These are phyloP conservation scores for Xestia sexstrigata DNA, from an alignment of 2,888 invertebrate species.

Conservation along the genomic window DNA sequence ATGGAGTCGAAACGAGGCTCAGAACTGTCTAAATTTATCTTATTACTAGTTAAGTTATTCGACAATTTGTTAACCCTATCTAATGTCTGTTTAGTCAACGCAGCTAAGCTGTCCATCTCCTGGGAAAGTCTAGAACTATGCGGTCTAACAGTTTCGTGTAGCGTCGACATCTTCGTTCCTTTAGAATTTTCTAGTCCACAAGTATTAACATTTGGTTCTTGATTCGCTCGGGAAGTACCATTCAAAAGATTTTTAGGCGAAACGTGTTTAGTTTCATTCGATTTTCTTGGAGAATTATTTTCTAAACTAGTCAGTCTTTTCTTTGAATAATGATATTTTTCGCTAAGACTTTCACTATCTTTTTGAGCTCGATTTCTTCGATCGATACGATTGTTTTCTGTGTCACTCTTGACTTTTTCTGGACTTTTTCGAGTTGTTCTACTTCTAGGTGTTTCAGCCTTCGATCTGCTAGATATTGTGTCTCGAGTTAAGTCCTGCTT, in stretches of 20 bases:
- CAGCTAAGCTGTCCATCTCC: constrained; percentile 92
- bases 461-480: constrained; percentile 74
- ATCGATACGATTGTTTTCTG: constrained; percentile 84
- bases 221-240: constrained; percentile 75
- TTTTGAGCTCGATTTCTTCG: constrained; percentile 89
- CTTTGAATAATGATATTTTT: constrained; percentile 90
- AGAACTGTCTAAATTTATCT: constrained; percentile 83
- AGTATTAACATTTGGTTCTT: constrained; percentile 76
- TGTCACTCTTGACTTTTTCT: constrained; percentile 85
- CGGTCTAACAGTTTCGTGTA: constrained; percentile 86
- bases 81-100: constrained; percentile 92
- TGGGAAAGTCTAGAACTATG: constrained; percentile 88
- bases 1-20: constrained; percentile 83
- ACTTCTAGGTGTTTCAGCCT: constrained; percentile 78
- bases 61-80: constrained; percentile 92
- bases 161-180: constrained; percentile 84
- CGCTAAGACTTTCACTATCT: constrained; percentile 87
- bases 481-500: constrained; percentile 83
- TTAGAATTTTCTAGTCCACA: constrained; percentile 77
- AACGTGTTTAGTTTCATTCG: constrained; percentile 81
- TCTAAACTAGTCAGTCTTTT: constrained; percentile 91
- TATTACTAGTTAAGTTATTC: constrained; percentile 89
- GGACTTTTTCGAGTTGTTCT: constrained; percentile 81
- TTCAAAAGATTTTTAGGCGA: constrained; percentile 82
- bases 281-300: constrained; percentile 86